phyloP scores from a whole-genome alignment of 2,797 vertebrate genomes.

The Sebastiscus albofasciatus region DNA sequence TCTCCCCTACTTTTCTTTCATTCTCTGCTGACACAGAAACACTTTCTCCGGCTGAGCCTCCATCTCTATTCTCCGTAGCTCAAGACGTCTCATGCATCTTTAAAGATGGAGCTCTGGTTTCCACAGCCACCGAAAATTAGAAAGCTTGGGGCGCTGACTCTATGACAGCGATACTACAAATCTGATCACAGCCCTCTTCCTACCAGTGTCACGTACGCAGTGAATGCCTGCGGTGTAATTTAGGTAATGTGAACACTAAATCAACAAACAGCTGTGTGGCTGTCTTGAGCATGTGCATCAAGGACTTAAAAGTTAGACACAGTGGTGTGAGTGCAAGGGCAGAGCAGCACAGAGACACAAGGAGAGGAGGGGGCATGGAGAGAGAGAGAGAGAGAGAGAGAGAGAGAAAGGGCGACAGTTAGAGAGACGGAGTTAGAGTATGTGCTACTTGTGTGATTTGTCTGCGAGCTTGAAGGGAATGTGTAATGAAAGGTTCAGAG shows the following conservation, averaged over 20 bases:
- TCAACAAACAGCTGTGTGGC: not conserved
- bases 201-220: not conserved
- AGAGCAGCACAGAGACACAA: not conserved
- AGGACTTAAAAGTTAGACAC: conserved; percentile 1
- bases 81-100: conserved; percentile 82
- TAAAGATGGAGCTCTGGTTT: conserved; percentile 82
- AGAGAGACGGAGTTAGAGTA: conserved; percentile 19
- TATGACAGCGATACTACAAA: conserved; percentile 60
- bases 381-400: not conserved
- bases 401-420: not conserved
- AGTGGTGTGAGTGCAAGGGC: not conserved
- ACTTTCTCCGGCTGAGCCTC: conserved; percentile 64
- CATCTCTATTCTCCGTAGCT: conserved; percentile 46
- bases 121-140: conserved; percentile 61
- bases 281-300: not conserved
- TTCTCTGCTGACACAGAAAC: conserved; percentile 62
- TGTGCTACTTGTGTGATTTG: conserved; percentile 64
- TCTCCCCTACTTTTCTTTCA: conserved; percentile 21
- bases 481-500: conserved; percentile 77
- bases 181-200: conserved; percentile 53
- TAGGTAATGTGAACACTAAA: not conserved
- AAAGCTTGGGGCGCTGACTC: conserved; percentile 33
- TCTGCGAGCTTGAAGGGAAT: conserved; percentile 73
- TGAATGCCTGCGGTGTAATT: not conserved
- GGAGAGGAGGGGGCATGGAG: not conserved